Evolutionary conservation across 2,888 invertebrate genomes (phyloP).

Genomic region (Malacosoma neustria): DNA sequence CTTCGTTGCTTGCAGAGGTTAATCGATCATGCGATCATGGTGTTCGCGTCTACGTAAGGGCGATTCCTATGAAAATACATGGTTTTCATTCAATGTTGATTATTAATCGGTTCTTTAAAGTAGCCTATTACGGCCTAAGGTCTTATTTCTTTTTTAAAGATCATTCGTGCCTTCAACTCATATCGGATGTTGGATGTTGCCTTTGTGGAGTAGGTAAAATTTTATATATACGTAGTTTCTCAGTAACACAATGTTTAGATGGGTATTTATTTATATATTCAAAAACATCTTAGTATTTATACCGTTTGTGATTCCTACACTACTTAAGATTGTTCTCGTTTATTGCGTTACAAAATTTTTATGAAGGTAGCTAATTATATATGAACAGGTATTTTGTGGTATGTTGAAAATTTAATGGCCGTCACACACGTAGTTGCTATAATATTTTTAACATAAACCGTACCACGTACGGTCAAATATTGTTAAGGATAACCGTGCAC

Average conservation of each 20-base stretch:
- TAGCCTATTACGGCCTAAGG: too few species aligned
- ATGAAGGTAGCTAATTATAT: neutral
- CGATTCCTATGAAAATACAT: too few species aligned
- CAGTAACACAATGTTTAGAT: slow-evolving; percentile 34
- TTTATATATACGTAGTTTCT: slow-evolving; percentile 53
- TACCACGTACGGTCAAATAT: too few species aligned
- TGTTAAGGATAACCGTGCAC: too few species aligned
- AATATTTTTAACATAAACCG: too few species aligned
- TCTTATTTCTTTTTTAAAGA: slow-evolving; percentile 38
- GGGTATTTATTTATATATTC: slow-evolving; percentile 38
- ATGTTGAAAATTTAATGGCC: neutral
- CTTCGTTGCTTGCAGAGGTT: too few species aligned
- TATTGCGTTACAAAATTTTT: neutral
- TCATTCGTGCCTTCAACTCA: slow-evolving; percentile 69
- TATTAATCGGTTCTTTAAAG: too few species aligned
- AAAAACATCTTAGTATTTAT: slow-evolving; percentile 3
- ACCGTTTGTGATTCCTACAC: neutral
- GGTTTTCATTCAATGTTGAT: too few species aligned
- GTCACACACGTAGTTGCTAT: too few species aligned
- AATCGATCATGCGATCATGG: too few species aligned
- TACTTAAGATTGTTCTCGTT: neutral
- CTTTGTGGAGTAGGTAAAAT: slow-evolving; percentile 57
- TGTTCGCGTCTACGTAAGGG: too few species aligned
- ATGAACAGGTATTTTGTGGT: neutral
- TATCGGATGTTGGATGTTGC: slow-evolving; percentile 65